Evolutionary conservation across 1,140 invertebrate genomes (phyloP), one percentile per base, ranked within the genome.

Genomic region (Musca domestica): DNA sequence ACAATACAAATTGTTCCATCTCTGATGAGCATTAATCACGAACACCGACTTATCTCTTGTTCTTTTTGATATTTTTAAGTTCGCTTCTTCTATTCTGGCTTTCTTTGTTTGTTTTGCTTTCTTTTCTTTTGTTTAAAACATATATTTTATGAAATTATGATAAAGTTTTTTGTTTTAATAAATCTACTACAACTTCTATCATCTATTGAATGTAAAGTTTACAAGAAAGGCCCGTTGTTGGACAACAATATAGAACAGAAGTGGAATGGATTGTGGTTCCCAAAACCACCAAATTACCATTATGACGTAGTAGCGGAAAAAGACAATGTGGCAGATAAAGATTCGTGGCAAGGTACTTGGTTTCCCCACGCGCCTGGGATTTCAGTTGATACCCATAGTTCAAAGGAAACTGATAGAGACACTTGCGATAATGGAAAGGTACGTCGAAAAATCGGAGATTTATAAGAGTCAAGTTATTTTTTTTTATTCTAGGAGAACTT

Each of bases 401-500:
- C 22, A 6, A 20, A 17, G 17, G 19, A 34, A n/a, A 19, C 7
- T 12, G 19, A 61, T 17, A 2, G 34, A 61, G 3, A 61, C 34
- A 30, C 17, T 19, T 61, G 56, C 20, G 56, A 61, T 61, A 61
- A 61, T 34, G 56, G 56, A 19, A 61, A 61, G 27, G 56, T 61
- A 22, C 9, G 17, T 23, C 2, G 4, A 41, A 10, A 41, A 41
- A 41, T 41, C 10, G 2, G 5, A 10, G 5, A 5, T n/a, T n/a
- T n/a, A 41, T 41, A 41, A 41, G 34, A 63, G n/a, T 20, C 3
- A 4, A 64, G 46, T 17, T 20, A 5, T 7, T 20, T 51, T 51
- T 5, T 19, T 51, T 12, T 41, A 41, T 61, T 61, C 6, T 10
- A 61, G 27, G 27, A 34, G 34, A 30, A 41, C 17, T 80, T 94